Evolutionary conservation across 2,797 vertebrate genomes (phyloP).

Genomic region (Vultur gryphus): DNA sequence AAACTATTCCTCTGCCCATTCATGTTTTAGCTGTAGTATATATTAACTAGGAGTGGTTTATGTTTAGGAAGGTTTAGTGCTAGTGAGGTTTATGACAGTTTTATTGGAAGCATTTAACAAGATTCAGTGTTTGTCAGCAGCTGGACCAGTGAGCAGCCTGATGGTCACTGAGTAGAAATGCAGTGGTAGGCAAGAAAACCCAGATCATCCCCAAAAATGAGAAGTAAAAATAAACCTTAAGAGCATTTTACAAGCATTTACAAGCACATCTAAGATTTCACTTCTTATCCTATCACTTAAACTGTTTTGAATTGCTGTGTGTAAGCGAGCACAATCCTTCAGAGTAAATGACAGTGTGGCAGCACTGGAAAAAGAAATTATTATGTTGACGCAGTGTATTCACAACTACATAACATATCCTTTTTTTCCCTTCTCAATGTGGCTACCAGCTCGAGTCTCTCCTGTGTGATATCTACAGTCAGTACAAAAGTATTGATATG

Average conservation of each 20-base stretch:
- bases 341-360: background rate
- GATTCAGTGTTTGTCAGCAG: background rate
- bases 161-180: background rate
- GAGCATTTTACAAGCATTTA: background rate
- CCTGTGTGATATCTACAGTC: background rate
- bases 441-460: background rate
- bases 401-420: slow-evolving; percentile 9
- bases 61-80: slow-evolving; percentile 10
- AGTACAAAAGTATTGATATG: background rate
- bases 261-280: background rate
- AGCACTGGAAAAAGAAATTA: background rate
- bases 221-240: background rate
- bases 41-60: slow-evolving; percentile 20
- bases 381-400: background rate
- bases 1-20: slow-evolving; percentile 21
- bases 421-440: background rate
- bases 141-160: background rate
- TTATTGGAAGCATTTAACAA: slow-evolving; percentile 25
- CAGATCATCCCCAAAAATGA: background rate
- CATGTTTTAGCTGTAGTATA: slow-evolving; percentile 21
- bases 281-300: background rate
- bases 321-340: background rate
- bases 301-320: background rate
- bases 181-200: background rate
- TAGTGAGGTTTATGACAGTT: slow-evolving; percentile 17